Conservation (phyloP, 2,888 invertebrate species). For the Marasmarcha lunaedactyla region DNA sequence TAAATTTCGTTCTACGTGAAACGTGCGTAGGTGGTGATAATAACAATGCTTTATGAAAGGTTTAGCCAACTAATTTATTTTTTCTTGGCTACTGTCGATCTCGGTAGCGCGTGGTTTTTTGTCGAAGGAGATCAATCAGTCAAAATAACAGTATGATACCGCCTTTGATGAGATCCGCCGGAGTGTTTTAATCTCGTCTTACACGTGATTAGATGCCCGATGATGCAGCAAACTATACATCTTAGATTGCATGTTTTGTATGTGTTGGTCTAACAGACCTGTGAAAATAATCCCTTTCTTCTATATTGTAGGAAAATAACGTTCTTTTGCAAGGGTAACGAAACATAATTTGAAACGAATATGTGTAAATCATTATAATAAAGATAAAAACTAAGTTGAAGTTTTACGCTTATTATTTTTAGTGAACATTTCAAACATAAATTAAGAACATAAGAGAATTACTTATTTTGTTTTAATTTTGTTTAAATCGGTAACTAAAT, state of each 20-base stretch:
- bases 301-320: too few species aligned
- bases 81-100: conserved; percentile 69
- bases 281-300: too few species aligned
- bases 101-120: conserved; percentile 66
- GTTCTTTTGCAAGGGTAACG: too few species aligned
- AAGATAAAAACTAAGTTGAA: too few species aligned
- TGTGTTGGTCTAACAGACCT: too few species aligned
- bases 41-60: conserved; percentile 68
- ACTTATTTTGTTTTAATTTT: too few species aligned
- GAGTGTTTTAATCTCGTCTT: conserved; percentile 66
- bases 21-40: conserved; percentile 58
- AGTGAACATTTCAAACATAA: too few species aligned
- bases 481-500: too few species aligned
- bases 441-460: too few species aligned
- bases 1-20: background rate
- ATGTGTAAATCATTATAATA: too few species aligned
- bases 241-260: conserved; percentile 38
- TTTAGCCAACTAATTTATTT: conserved; percentile 71
- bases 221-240: conserved; percentile 63
- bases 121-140: conserved; percentile 65
- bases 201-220: conserved; percentile 67
- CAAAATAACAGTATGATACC: conserved; percentile 71
- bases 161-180: conserved; percentile 66
- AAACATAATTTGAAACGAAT: too few species aligned
- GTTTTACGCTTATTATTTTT: too few species aligned